These are phyloP conservation scores for Pomacea maculata DNA, from an alignment of 1,140 invertebrate species.

Conservation along the genomic window DNA sequence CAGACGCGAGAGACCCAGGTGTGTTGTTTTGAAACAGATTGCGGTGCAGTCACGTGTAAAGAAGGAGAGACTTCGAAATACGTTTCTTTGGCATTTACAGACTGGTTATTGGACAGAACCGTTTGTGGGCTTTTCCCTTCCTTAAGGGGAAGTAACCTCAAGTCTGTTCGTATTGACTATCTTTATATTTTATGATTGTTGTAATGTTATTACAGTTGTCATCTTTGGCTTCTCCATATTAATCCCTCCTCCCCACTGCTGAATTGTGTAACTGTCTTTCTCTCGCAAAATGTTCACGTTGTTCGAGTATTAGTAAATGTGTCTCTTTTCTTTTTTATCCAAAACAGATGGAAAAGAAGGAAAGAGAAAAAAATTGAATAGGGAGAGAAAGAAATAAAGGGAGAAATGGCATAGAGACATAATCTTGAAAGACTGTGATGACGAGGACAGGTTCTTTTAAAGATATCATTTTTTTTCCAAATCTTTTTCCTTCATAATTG, in stretches of 20 bases:
- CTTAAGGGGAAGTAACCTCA: neutral
- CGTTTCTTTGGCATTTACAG: too few relatives aligned
- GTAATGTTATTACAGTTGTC: neutral
- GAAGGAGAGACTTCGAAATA: too few relatives aligned
- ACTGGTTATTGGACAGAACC: too few relatives aligned
- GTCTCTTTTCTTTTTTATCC: neutral
- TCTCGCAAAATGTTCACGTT: neutral
- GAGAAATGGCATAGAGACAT: neutral
- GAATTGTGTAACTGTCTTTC: conserved; percentile 1
- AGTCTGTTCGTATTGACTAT: neutral
- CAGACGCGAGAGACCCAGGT: too few relatives aligned
- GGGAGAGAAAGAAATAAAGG: neutral
- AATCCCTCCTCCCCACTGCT: neutral
- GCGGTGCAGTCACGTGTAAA: too few relatives aligned
- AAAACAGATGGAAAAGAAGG: neutral
- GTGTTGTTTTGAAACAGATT: too few relatives aligned
- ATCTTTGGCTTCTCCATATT: neutral
- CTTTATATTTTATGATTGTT: neutral
- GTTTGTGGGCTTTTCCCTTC: neutral
- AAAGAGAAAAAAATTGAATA: neutral
- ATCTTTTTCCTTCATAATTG: too few relatives aligned
- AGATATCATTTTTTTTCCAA: too few relatives aligned
- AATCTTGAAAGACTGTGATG: neutral
- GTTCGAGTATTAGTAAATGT: neutral
- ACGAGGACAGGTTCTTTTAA: neutral